These are phyloP conservation scores for Parascotia fuliginaria DNA, from an alignment of 2,888 invertebrate genomes.

Conservation along the genomic window DNA sequence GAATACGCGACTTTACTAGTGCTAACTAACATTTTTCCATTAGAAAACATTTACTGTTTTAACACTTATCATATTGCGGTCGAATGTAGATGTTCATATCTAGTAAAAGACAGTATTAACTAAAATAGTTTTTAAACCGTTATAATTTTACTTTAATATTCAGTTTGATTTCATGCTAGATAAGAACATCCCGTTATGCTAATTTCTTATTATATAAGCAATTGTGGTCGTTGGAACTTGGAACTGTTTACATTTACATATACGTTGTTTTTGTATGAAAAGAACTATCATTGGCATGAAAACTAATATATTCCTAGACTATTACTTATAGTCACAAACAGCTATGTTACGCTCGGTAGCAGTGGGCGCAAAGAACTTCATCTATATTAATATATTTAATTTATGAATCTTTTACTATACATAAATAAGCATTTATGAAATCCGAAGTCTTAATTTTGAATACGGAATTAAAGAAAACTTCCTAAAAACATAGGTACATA, in stretches of 20 bases:
- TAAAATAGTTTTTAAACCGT: background rate
- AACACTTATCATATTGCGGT: background rate
- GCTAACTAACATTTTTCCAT: conserved; percentile 36
- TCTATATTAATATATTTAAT: no score
- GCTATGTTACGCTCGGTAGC: no score
- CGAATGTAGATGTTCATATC: background rate
- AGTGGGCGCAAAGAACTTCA: no score
- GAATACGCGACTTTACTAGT: conserved; percentile 18
- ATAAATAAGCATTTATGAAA: no score
- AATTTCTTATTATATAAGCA: background rate
- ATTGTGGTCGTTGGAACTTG: background rate
- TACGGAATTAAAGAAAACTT: no score
- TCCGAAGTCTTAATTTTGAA: no score
- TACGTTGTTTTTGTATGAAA: background rate
- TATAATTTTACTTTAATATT: background rate
- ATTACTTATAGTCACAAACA: no score
- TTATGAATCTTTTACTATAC: no score
- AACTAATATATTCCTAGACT: background rate
- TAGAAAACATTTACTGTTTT: conserved; percentile 39
- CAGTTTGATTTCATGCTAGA: background rate
- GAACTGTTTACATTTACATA: background rate
- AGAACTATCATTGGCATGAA: background rate
- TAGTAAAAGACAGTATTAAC: background rate
- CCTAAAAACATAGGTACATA: no score
- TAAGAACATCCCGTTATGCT: background rate